A percentile compares a stretch with the other conserved stretches of the same genome.
phyloP scores from a whole-genome alignment of 2,888 invertebrate genomes.

The Teleiodes luculella region DNA sequence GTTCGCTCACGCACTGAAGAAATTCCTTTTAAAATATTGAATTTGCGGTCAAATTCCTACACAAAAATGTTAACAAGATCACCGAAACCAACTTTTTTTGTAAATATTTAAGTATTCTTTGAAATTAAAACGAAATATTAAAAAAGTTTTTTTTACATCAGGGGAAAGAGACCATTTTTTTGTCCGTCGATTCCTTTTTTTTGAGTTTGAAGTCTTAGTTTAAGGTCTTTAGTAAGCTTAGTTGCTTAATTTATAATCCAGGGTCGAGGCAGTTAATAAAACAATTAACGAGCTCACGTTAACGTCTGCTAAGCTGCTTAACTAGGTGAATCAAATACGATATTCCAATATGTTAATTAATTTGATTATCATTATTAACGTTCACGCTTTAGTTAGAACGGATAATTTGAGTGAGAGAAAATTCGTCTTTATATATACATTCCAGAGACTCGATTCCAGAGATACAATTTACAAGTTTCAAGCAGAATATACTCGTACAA shows the following conservation, averaged over 20 bases:
- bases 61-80: background rate
- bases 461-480: too few relatives aligned
- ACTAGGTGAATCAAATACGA: background rate
- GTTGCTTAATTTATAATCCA: background rate
- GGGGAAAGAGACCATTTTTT: too few relatives aligned
- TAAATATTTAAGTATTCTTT: background rate
- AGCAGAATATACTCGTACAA: too few relatives aligned
- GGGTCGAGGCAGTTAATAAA: slow-evolving; percentile 40
- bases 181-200: background rate
- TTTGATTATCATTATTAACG: background rate
- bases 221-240: too few relatives aligned
- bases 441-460: too few relatives aligned
- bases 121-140: too few relatives aligned
- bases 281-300: slow-evolving; percentile 53
- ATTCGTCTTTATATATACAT: background rate
- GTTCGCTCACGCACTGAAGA: slow-evolving; percentile 7
- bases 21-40: background rate
- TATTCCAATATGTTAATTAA: background rate
- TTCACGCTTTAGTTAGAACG: background rate
- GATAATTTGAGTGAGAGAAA: background rate
- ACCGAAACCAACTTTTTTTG: background rate
- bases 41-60: background rate
- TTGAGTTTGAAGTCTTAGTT: too few relatives aligned
- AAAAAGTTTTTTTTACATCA: too few relatives aligned
- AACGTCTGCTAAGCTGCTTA: background rate